phyloP scores from a whole-genome alignment of 2,888 invertebrate genomes.

The Hybos culiciformis region DNA sequence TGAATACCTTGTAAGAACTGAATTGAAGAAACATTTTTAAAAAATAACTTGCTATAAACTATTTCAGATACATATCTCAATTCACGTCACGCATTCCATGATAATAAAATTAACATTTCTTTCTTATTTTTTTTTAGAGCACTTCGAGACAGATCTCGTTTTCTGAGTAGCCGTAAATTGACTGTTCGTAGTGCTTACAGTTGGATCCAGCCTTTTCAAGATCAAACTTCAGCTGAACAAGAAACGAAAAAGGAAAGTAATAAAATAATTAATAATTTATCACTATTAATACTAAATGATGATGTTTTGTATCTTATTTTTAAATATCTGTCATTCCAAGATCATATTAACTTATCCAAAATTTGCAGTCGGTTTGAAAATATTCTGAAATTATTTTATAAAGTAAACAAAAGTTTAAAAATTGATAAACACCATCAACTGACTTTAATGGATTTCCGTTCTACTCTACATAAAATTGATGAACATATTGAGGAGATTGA shows the following conservation, averaged over 20 bases:
- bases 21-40: too few species aligned
- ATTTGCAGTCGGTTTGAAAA: slow-evolving; percentile 8
- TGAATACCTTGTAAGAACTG: too few species aligned
- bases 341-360: slow-evolving; percentile 6
- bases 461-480: slow-evolving; percentile 7
- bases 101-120: too few species aligned
- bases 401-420: slow-evolving; percentile 7
- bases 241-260: background rate
- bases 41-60: too few species aligned
- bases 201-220: slow-evolving; percentile 10
- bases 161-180: background rate
- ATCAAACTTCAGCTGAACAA: background rate
- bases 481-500: slow-evolving; percentile 6
- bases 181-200: slow-evolving; percentile 9
- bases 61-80: too few species aligned
- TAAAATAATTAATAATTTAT: background rate
- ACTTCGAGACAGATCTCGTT: background rate
- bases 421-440: slow-evolving; percentile 4
- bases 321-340: slow-evolving; percentile 9
- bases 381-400: slow-evolving; percentile 8
- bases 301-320: slow-evolving; percentile 14
- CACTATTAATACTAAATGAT: slow-evolving; percentile 11
- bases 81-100: too few species aligned
- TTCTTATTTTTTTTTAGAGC: background rate
- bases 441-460: slow-evolving; percentile 10